A percentile compares a stretch with the other conserved stretches of the same genome.
Evolutionary conservation across 2,113 vertebrate genomes (phyloP).

Genomic region (Mormyrus lacerda): DNA sequence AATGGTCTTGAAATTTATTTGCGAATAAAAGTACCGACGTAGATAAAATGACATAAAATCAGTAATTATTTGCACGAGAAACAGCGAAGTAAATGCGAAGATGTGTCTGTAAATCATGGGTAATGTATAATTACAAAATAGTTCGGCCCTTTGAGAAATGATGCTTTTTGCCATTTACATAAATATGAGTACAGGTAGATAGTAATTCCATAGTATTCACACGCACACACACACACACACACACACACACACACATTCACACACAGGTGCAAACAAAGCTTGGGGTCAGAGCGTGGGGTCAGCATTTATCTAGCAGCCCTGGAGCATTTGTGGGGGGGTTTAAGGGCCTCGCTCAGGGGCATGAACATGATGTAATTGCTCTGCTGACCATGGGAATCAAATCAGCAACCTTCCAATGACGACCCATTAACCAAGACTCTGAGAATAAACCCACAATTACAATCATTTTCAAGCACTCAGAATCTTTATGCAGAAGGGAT

Average conservation of each 20-base stretch:
- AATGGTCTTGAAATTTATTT: background rate
- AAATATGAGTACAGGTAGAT: background rate
- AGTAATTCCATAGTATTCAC: background rate
- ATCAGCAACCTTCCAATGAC: background rate
- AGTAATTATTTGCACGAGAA: background rate
- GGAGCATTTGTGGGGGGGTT: background rate
- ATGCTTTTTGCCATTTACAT: background rate
- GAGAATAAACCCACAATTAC: background rate
- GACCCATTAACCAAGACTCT: background rate
- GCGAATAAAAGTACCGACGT: background rate
- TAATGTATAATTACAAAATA: background rate
- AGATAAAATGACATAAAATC: background rate
- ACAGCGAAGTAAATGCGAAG: background rate
- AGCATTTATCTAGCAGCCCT: background rate
- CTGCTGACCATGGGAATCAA: background rate
- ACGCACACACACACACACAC: too few relatives aligned
- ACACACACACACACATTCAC: background rate
- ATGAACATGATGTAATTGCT: background rate
- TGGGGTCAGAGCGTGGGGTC: background rate
- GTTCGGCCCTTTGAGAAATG: background rate
- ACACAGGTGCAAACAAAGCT: background rate
- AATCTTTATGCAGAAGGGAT: background rate
- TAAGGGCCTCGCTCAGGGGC: background rate
- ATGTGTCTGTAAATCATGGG: background rate
- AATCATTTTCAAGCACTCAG: background rate